Evolutionary conservation across 2,113 vertebrate genomes (phyloP), one percentile per base, ranked within the genome.

Genomic region (Acinonyx jubatus): DNA sequence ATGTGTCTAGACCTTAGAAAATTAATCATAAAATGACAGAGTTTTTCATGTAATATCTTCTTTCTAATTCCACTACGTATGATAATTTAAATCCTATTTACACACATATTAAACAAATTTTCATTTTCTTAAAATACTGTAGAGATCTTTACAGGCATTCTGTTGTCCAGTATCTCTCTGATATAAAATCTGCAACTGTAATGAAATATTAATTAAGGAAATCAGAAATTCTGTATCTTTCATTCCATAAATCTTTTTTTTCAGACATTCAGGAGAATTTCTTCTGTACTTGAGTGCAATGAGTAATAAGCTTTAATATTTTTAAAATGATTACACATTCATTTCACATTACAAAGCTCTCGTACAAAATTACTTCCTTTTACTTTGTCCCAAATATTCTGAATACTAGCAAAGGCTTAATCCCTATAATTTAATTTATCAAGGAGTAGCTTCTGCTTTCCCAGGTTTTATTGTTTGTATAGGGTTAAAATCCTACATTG

Each of bases 361-460:
- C 45, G 12, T 63, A 55, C 55, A 74, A 81, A 92, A 90, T 81
- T 74, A 84, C 50, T 89, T 52, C 7, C 65, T 79, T 89, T 92
- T 29, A 68, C 25, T 82, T 61, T 95, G 18, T 79, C 11, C 69
- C 57, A 61, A 45, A 68, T 83, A 57, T 23, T 84, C 36, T 65
- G 31, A 79, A 84, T 57, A 74, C 4, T 68, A 79, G 10, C 31
- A 79, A 87, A 91, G 23, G 4, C 14, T 89, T 76, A 73, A 45
- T 80, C 6, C 84, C 27, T 74, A 66, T 78, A 79, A 83, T 52
- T 94, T 86, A 68, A 94, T 68, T 95, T 93, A 27, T 91, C 11
- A 93, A 74, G 19, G 13, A 82, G 57, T 82, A 38, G 33, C 45
- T 97, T 91, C 48, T 83, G 18, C 21, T 80, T 0, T 76, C 19